phyloP scores from a whole-genome alignment of 2,888 invertebrate genomes.

The Nomada hirtipes region DNA sequence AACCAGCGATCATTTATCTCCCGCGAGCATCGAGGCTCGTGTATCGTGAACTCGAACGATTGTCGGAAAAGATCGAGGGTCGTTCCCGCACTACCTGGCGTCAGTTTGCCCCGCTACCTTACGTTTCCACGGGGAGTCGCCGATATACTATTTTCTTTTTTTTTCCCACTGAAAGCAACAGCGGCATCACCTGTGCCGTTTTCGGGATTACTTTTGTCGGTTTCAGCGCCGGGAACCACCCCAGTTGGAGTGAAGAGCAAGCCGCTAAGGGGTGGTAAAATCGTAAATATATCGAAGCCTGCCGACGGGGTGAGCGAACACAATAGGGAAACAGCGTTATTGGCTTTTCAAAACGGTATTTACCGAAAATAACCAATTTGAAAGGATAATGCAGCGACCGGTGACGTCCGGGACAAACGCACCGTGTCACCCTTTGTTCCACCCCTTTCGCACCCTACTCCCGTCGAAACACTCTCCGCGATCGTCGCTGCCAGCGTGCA shows the following conservation, averaged over 20 bases:
- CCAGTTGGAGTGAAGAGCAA: conserved; percentile 62
- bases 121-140: conserved; percentile 59
- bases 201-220: conserved; percentile 82
- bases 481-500: conserved; percentile 17
- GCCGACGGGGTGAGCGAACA: conserved; percentile 58
- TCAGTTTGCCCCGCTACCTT: conserved; percentile 28
- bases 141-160: conserved; percentile 63
- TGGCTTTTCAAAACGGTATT: conserved; percentile 84
- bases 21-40: conserved; percentile 46
- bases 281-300: conserved; percentile 51
- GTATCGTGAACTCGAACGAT: conserved; percentile 23
- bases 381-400: conserved; percentile 79
- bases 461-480: conserved; percentile 25
- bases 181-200: conserved; percentile 81
- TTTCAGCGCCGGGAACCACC: conserved; percentile 71
- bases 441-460: conserved; percentile 9
- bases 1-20: conserved; percentile 56
- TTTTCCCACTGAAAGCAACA: conserved; percentile 65
- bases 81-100: conserved; percentile 50
- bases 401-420: conserved; percentile 73
- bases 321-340: conserved; percentile 84
- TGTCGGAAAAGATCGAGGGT: conserved; percentile 10
- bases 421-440: conserved; percentile 52
- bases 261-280: conserved; percentile 29
- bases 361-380: conserved; percentile 84